These are phyloP conservation scores for Porites lutea DNA, from an alignment of 64 coral and sea anemone genomes.

Conservation along the genomic window DNA sequence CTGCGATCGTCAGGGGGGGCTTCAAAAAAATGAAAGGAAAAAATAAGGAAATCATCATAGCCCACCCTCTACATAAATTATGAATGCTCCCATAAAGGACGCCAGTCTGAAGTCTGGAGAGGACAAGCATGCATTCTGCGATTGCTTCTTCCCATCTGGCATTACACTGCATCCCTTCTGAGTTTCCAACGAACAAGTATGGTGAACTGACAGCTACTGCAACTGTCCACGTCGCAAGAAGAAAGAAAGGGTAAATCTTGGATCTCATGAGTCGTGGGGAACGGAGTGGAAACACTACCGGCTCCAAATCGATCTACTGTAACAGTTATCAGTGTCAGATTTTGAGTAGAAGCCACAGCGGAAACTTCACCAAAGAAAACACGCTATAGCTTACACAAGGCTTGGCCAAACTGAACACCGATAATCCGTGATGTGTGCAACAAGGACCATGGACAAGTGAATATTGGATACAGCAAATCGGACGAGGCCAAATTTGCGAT, in stretches of 20 bases:
- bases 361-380: constrained; percentile 11
- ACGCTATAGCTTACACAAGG: constrained; percentile 21
- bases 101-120: too few species aligned
- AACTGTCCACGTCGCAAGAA: constrained; percentile 6
- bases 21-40: too few species aligned
- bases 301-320: constrained; percentile 40
- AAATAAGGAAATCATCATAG: constrained; percentile 33
- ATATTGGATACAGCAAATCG: too few species aligned
- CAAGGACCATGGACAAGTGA: too few species aligned
- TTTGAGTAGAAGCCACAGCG: background rate
- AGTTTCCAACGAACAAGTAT: background rate
- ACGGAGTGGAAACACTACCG: constrained; percentile 16
- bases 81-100: constrained; percentile 24
- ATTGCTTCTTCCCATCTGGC: too few species aligned
- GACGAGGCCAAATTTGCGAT: too few species aligned
- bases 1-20: too few species aligned
- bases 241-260: background rate
- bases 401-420: background rate
- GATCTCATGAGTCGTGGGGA: background rate
- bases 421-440: constrained; percentile 6
- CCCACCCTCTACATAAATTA: constrained; percentile 45
- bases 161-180: too few species aligned
- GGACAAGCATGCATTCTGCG: too few species aligned
- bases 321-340: constrained; percentile 4
- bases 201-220: constrained; percentile 10